Percentiles rank a stretch among this genome's conserved stretches.
Conservation (phyloP, 2,888 invertebrate species). For the Dynastes maya region DNA sequence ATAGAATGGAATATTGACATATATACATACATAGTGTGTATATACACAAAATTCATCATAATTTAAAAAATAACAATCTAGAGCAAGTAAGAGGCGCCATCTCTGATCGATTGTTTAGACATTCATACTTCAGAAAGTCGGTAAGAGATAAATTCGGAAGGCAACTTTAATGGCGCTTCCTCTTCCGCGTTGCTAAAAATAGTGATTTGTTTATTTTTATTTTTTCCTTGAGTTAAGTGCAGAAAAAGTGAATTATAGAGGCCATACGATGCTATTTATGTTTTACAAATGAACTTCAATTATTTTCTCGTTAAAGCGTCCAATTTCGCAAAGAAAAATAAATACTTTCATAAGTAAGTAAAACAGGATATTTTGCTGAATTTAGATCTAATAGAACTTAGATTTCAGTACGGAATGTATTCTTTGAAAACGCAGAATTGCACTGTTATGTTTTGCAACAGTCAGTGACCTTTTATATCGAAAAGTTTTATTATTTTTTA, state of each 20-base stretch:
- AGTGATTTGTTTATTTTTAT: slow-evolving; percentile 17
- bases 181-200: slow-evolving; percentile 1
- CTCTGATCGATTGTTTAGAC: neutral
- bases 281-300: neutral
- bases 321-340: slow-evolving; percentile 24
- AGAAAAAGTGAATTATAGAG: slow-evolving; percentile 11
- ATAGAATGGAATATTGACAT: no score
- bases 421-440: neutral
- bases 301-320: neutral
- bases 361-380: neutral
- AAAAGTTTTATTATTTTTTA: no score
- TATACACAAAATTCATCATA: no score
- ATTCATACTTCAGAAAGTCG: neutral
- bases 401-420: neutral
- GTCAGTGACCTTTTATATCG: no score
- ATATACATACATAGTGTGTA: no score
- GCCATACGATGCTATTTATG: neutral
- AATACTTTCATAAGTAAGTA: slow-evolving; percentile 42
- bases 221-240: neutral
- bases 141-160: neutral
- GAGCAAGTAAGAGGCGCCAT: neutral
- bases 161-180: neutral
- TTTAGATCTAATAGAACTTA: neutral
- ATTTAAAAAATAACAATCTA: no score
- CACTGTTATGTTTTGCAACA: no score